A percentile compares a stretch with the other conserved stretches of the same genome.
These are phyloP conservation scores for Drosophila parvula DNA, from an alignment of 1,140 invertebrate species.

Conservation along the genomic window DNA sequence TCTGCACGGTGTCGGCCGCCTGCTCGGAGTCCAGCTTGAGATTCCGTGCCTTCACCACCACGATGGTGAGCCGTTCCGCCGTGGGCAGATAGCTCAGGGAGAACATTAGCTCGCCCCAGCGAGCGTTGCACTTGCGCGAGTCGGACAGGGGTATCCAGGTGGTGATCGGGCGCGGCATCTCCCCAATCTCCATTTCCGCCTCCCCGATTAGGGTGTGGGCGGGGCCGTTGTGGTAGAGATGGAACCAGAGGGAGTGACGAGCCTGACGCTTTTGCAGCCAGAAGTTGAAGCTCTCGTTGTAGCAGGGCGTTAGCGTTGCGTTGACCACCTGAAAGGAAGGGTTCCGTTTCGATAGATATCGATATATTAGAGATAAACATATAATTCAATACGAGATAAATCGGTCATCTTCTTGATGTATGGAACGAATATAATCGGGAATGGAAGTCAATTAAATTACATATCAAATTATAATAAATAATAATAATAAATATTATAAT, in stretches of 20 bases:
- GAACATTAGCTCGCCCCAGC: constrained; percentile 91
- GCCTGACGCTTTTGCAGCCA: constrained; percentile 85
- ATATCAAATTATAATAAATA: too few relatives aligned
- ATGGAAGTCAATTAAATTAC: too few relatives aligned
- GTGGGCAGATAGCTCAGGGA: constrained; percentile 92
- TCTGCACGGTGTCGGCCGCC: constrained; percentile 71
- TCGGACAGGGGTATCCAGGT: constrained; percentile 85
- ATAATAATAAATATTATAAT: too few relatives aligned
- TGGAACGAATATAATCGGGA: too few relatives aligned
- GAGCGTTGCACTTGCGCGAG: constrained; percentile 86
- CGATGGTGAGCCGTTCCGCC: constrained; percentile 91
- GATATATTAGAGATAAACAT: too few relatives aligned
- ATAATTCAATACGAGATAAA: too few relatives aligned
- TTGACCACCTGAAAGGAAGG: constrained; percentile 71
- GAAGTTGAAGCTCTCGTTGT: constrained; percentile 90
- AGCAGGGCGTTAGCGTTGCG: constrained; percentile 87
- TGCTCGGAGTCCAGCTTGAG: constrained; percentile 85
- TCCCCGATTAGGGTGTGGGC: constrained; percentile 84
- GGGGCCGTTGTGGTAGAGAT: constrained; percentile 81
- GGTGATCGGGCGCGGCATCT: constrained; percentile 84
- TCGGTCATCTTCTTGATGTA: too few relatives aligned
- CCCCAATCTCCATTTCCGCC: constrained; percentile 85
- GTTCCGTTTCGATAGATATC: too few relatives aligned
- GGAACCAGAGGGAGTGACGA: constrained; percentile 83
- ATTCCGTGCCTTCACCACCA: constrained; percentile 92